A percentile compares a stretch with the other conserved stretches of the same genome.
Conservation (phyloP, 1,140 invertebrate genomes). For the Acromyrmex charruanus region DNA sequence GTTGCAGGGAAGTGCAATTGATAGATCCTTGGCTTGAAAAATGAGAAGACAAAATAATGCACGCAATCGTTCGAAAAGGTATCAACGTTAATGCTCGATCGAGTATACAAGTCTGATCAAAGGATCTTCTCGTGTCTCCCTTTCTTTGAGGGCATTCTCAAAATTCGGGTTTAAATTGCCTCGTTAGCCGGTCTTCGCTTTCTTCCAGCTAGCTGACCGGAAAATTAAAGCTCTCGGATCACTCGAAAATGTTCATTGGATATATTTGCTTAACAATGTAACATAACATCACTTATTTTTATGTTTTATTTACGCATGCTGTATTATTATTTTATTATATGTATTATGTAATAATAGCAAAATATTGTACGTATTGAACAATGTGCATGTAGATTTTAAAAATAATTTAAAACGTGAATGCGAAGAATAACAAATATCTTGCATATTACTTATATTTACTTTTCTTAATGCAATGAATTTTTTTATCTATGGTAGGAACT, state of each 20-base stretch:
- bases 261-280: not conserved
- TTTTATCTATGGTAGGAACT: not conserved
- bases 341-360: not conserved
- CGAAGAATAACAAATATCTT: not conserved
- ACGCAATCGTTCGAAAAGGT: conserved; percentile 34
- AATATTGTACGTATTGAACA: not conserved
- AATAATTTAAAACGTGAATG: not conserved
- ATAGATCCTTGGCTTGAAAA: not conserved
- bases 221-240: conserved; percentile 35
- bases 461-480: not conserved
- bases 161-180: conserved; percentile 51
- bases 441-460: not conserved
- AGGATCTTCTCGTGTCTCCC: conserved; percentile 7
- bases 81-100: conserved; percentile 54
- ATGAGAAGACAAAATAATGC: conserved; percentile 23
- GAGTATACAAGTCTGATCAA: conserved; percentile 47
- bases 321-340: not conserved
- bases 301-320: not conserved
- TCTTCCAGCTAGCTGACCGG: conserved; percentile 28
- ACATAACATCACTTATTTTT: not conserved
- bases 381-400: not conserved
- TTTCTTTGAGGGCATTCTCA: conserved; percentile 44
- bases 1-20: conserved; percentile 33
- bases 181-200: conserved; percentile 45
- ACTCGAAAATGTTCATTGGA: conserved; percentile 8